phyloP scores from a whole-genome alignment of 1,140 invertebrate species.

The roundworm (Caenorhabditis elegans) region WBcel235 BX284604.4:4357501-4358000 shows the following conservation, averaged over 20 bases:
- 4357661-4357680: not conserved
- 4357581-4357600: no score
- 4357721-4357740: not conserved
- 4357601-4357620: no score
- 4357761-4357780: constrained; percentile 60
- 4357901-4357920: constrained; percentile 66
- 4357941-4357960: constrained; percentile 59
- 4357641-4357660: not conserved
- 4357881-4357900: not conserved
- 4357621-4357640: no score
- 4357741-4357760: not conserved
- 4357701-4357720: not conserved
- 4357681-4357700: not conserved
- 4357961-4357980: constrained; percentile 37
- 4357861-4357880: not conserved
- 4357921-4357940: constrained; percentile 65
- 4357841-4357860: no score
- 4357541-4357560: no score
- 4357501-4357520: no score
- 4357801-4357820: constrained; percentile 60
- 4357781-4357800: constrained; percentile 58
- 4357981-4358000: constrained; percentile 20
- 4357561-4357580: no score
- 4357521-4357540: no score
- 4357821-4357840: constrained; percentile 63